Evolutionary conservation across 2,888 invertebrate genomes (phyloP).

Genomic region (Polyommatus icarus): DNA sequence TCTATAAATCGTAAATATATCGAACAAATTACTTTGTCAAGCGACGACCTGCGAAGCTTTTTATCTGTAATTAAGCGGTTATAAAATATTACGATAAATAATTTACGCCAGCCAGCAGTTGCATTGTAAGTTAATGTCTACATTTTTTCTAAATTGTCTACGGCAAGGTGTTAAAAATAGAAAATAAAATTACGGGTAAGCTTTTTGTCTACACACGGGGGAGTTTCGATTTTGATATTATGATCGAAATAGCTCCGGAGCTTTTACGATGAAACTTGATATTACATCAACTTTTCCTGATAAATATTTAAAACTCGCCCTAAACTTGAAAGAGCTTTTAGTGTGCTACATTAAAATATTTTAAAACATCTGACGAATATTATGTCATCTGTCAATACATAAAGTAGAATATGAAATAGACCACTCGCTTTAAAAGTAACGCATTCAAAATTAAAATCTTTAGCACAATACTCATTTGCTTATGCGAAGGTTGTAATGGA

Average conservation of each 20-base stretch:
- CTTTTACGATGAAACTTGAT: background rate
- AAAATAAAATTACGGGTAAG: background rate
- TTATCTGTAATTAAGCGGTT: slow-evolving; percentile 23
- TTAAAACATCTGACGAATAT: background rate
- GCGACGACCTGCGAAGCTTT: background rate
- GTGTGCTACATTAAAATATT: background rate
- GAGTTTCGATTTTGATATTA: background rate
- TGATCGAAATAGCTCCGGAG: background rate
- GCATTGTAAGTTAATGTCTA: background rate
- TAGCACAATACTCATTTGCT: background rate
- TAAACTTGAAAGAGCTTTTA: background rate
- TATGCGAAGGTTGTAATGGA: background rate
- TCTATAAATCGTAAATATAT: slow-evolving; percentile 34
- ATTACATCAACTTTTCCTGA: background rate
- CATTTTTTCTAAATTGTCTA: background rate
- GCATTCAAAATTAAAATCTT: background rate
- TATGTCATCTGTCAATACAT: background rate
- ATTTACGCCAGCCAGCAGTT: background rate
- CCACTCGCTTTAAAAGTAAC: background rate
- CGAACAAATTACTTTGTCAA: slow-evolving; percentile 27
- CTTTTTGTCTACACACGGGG: background rate
- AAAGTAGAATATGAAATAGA: background rate
- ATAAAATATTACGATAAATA: slow-evolving; percentile 18
- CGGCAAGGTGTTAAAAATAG: background rate
- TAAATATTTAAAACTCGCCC: background rate